Conservation (phyloP, 1,140 invertebrate genomes). For the Sipha flava region DNA sequence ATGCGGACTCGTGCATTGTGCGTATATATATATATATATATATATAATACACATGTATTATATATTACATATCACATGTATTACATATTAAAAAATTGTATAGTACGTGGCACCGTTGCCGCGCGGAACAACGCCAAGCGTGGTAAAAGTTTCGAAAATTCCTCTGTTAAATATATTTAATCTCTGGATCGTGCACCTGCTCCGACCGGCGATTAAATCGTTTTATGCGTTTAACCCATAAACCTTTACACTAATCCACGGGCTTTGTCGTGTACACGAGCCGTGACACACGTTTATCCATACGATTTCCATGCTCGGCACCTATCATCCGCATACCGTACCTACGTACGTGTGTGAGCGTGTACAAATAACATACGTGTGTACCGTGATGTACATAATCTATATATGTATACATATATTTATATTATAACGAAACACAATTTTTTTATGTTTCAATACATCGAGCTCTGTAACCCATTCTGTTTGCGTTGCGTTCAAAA, state of each 20-base stretch:
- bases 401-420: too few relatives aligned
- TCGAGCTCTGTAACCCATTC: too few relatives aligned
- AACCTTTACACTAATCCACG: slow-evolving; percentile 12
- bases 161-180: slow-evolving; percentile 21
- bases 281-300: slow-evolving; percentile 14
- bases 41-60: neutral
- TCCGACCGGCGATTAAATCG: neutral
- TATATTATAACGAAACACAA: too few relatives aligned
- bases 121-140: neutral
- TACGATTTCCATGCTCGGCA: neutral
- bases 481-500: too few relatives aligned
- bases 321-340: neutral
- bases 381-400: too few relatives aligned
- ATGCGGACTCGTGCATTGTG: neutral
- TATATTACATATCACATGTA: neutral
- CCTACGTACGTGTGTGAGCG: neutral
- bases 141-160: slow-evolving; percentile 29
- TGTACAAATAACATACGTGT: too few relatives aligned
- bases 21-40: neutral
- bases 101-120: too few relatives aligned
- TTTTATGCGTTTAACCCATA: slow-evolving; percentile 29
- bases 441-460: too few relatives aligned
- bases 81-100: neutral
- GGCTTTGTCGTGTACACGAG: neutral
- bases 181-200: slow-evolving; percentile 26